A percentile compares a stretch with the other conserved stretches of the same genome.
Evolutionary conservation across 2,113 vertebrate genomes (phyloP).

Genomic region (Rattus rattus): DNA sequence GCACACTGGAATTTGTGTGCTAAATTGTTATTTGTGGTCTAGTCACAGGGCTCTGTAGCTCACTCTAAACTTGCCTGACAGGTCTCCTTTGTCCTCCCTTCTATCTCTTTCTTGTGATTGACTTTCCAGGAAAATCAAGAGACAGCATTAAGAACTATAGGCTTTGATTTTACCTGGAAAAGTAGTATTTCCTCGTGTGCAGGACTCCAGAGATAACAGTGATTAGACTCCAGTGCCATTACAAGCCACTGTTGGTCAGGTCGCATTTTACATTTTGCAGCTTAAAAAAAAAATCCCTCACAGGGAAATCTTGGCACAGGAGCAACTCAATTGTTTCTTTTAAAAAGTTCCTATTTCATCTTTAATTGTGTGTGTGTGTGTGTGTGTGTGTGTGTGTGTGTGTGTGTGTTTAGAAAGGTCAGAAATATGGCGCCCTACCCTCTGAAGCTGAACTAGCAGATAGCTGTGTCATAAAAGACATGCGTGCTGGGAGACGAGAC

Average conservation of each 20-base stretch:
- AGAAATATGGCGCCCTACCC: too few relatives aligned
- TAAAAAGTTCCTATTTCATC: not conserved
- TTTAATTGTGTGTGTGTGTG: not conserved
- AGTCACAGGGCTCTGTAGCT: not conserved
- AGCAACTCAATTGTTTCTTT: not conserved
- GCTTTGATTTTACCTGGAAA: slow-evolving; percentile 47
- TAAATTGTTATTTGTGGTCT: not conserved
- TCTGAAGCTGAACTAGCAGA: not conserved
- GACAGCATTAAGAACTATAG: not conserved
- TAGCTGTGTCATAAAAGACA: too few relatives aligned
- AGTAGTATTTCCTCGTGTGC: slow-evolving; percentile 30
- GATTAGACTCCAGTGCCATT: not conserved
- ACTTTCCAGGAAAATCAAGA: not conserved
- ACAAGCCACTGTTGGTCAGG: not conserved
- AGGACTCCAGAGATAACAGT: not conserved
- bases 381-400: not conserved
- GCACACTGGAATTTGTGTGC: not conserved
- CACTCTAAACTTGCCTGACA: not conserved
- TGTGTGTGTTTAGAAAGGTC: not conserved
- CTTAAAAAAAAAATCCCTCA: slow-evolving; percentile 18
- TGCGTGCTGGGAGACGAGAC: too few relatives aligned
- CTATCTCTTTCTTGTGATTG: slow-evolving; percentile 11
- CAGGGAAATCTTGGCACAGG: not conserved
- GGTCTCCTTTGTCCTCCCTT: not conserved
- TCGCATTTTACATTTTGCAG: slow-evolving; percentile 16